Evolutionary conservation across 2,797 vertebrate genomes (phyloP), one percentile per base, ranked within the genome.

Genomic region (Pristis pectinata): DNA sequence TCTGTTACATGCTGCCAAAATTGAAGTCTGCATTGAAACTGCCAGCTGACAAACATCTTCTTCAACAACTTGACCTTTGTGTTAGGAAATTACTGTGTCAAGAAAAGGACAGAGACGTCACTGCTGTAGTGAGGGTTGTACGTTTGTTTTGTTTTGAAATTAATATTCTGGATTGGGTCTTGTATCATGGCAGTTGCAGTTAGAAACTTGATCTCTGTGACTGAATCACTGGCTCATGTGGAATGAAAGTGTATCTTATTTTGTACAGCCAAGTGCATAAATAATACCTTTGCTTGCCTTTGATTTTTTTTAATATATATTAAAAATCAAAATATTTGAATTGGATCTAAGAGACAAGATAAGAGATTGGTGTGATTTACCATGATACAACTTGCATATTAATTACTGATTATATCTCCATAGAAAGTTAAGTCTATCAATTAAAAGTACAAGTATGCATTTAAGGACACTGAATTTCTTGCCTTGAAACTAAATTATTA

Each of bases 71-170:
- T 91, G 98, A 99, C 95, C 97, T 99, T 96, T 98, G 98, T 30
- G 98, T 99, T 95, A 97, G 98, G 92, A 99, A 98, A 95, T 97
- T 99, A 95, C 96, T 99, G 15, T 99, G 98, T 96, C 97, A 98
- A 95, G 99, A 99, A 95, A 99, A 98, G 95, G 99, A 99, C 96
- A 99, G 98, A 96, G 99, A 99, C 79, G 98, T 99, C 41, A 96
- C 99, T 96, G 97, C 97, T 94, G 97, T 98, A 94, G 97, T 98
- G 41, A 98, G 98, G 96, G 98, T 97, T 96, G 98, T 98, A 96
- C 97, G 97, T 94, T 76, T 72, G 34, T 27, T 91, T 67, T 7
- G 37, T 53, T 37, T 27, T 37, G 1, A 67, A 0, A 94, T 37
- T 49, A 87, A 59, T 34, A 24, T n/a, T 3, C n/a, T 1, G 77